These are phyloP conservation scores for Hapalemur alaotrensis DNA, from an alignment of 2,797 vertebrate species.

Conservation along the genomic window DNA sequence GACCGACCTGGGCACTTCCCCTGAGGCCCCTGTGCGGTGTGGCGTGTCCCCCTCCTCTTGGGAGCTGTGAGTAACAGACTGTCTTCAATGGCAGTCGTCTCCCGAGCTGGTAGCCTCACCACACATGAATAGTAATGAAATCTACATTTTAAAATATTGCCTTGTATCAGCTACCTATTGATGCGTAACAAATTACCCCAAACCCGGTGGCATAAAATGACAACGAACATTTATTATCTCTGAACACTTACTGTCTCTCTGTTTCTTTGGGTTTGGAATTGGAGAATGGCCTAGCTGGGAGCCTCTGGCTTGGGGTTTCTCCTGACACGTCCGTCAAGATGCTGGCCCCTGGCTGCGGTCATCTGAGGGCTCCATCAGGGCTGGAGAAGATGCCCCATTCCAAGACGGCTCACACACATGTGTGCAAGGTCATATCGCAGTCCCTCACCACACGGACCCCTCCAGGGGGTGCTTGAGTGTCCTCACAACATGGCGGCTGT, in stretches of 20 bases:
- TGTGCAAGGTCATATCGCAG: not conserved
- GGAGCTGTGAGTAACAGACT: not conserved
- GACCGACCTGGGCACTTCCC: not conserved
- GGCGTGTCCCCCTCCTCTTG: not conserved
- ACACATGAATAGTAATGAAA: not conserved
- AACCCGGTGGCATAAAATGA: not conserved
- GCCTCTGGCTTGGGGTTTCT: not conserved
- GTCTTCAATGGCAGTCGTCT: not conserved
- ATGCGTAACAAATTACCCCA: not conserved
- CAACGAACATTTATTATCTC: not conserved
- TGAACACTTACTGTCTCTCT: not conserved
- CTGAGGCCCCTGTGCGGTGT: not conserved
- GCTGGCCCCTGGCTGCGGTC: not conserved
- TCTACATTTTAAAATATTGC: not conserved
- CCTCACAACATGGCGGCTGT: not conserved
- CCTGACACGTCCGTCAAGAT: not conserved
- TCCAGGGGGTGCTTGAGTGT: not conserved
- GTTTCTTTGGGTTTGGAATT: not conserved
- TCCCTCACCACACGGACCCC: not conserved
- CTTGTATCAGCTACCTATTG: not conserved
- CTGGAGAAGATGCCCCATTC: not conserved
- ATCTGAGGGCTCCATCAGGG: not conserved
- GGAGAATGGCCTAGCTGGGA: not conserved
- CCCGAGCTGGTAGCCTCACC: not conserved
- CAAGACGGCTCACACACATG: accelerated